phyloP scores from a whole-genome alignment of 2,797 vertebrate species.

The Acropternis orthonyx region DNA sequence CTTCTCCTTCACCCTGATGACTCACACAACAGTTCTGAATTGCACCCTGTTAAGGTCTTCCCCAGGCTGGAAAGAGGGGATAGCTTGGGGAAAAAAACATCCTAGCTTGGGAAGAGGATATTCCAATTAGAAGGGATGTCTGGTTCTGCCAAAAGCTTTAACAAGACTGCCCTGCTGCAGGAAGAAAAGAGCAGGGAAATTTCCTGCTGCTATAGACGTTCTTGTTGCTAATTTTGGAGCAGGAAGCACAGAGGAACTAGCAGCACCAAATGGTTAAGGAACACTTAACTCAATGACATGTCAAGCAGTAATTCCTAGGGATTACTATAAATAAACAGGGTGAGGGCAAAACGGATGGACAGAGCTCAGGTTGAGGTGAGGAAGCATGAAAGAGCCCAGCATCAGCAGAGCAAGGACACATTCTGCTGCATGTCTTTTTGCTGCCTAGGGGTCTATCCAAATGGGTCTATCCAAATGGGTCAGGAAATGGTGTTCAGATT shows the following conservation, averaged over 20 bases:
- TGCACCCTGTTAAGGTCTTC: background rate
- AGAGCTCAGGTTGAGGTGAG: background rate
- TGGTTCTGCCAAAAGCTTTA: background rate
- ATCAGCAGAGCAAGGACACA: background rate
- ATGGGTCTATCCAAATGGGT: background rate
- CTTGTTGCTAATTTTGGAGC: background rate
- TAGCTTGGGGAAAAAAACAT: background rate
- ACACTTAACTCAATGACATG: background rate
- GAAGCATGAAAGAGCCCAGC: background rate
- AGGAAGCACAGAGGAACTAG: background rate
- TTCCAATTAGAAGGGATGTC: background rate
- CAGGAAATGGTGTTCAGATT: background rate
- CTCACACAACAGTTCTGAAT: background rate
- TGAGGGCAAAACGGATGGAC: background rate
- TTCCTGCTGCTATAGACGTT: background rate
- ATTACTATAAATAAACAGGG: conserved; percentile 46
- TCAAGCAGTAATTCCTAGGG: background rate
- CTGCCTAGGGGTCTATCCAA: background rate
- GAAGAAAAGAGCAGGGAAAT: background rate
- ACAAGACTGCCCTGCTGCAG: background rate
- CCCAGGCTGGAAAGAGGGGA: background rate
- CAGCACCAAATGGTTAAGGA: background rate
- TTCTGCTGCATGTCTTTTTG: background rate
- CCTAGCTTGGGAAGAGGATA: background rate
- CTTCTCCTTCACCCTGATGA: background rate